Conservation (phyloP, 2,797 vertebrate genomes). For the Apogon talboti region DNA sequence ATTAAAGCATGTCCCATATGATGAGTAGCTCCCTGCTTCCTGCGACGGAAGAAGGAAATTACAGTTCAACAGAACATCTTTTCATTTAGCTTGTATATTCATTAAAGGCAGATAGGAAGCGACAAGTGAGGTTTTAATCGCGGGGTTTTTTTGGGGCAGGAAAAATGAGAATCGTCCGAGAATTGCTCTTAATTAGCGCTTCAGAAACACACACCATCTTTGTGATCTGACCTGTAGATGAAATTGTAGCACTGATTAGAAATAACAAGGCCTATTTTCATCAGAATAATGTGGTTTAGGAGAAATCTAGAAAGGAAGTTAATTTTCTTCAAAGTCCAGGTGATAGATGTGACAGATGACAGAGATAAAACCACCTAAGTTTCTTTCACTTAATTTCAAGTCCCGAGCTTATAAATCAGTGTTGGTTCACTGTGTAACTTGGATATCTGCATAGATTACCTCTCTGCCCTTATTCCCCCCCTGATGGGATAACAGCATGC, state of each 20-base stretch:
- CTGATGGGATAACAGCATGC: slow-evolving; percentile 63
- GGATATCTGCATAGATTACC: slow-evolving; percentile 57
- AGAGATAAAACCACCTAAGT: slow-evolving; percentile 65
- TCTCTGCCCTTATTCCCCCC: slow-evolving; percentile 46
- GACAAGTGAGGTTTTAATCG: slow-evolving; percentile 71
- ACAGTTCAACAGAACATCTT: slow-evolving; percentile 64
- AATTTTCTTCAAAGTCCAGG: slow-evolving; percentile 62
- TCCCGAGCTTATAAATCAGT: slow-evolving; percentile 67
- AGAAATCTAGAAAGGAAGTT: slow-evolving; percentile 39
- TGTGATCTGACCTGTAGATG: slow-evolving; percentile 47
- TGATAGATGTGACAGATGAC: slow-evolving; percentile 63
- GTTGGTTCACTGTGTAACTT: slow-evolving; percentile 58
- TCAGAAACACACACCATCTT: slow-evolving; percentile 52
- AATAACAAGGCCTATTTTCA: slow-evolving; percentile 26
- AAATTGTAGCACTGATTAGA: slow-evolving; percentile 40
- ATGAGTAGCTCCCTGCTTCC: slow-evolving; percentile 56
- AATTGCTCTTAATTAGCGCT: slow-evolving; percentile 47
- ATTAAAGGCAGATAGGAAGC: slow-evolving; percentile 64
- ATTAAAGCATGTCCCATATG: slow-evolving; percentile 65
- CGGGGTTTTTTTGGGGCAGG: slow-evolving; percentile 33
- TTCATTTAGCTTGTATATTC: slow-evolving; percentile 72
- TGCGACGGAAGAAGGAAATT: slow-evolving; percentile 68
- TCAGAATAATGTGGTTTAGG: slow-evolving; percentile 23
- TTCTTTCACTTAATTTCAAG: slow-evolving; percentile 70
- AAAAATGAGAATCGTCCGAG: slow-evolving; percentile 22